These are phyloP conservation scores for Xanthorhoe designata DNA, from an alignment of 2,888 invertebrate genomes.

Conservation along the genomic window DNA sequence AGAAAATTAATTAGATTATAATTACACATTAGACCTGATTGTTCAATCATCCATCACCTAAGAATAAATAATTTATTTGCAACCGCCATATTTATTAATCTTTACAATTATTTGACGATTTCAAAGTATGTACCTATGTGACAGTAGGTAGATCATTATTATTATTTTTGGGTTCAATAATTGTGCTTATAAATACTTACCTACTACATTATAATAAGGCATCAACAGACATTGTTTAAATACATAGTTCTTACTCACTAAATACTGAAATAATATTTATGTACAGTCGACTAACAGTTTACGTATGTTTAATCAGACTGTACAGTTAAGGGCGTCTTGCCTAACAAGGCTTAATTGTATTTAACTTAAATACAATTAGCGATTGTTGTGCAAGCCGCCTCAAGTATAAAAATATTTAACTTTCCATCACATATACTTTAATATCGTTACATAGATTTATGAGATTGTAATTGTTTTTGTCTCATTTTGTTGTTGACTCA, in stretches of 20 bases:
- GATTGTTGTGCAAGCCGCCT: too few species aligned
- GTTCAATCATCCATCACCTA: neutral
- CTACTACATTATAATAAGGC: slow-evolving; percentile 2
- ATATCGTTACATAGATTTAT: neutral
- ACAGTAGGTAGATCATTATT: neutral
- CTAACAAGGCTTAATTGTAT: too few species aligned
- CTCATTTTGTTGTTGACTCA: too few species aligned
- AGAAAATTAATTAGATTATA: neutral
- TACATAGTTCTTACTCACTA: slow-evolving; percentile 3
- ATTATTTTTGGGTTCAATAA: slow-evolving; percentile 5
- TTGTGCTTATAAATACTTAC: slow-evolving; percentile 6
- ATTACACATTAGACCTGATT: neutral
- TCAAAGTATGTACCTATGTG: neutral
- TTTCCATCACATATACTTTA: neutral
- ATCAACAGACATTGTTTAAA: slow-evolving; percentile 11
- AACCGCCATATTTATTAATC: too few species aligned
- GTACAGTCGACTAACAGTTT: neutral
- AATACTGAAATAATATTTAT: neutral
- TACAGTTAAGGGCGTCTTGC: neutral
- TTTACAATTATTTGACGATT: neutral
- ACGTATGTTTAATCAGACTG: neutral
- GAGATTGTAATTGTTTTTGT: neutral
- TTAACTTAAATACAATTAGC: too few species aligned
- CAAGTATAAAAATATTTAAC: slow-evolving; percentile 1
- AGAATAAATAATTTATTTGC: neutral